Conservation (phyloP, 2,797 vertebrate species). For the Molossus alvarezi region DNA sequence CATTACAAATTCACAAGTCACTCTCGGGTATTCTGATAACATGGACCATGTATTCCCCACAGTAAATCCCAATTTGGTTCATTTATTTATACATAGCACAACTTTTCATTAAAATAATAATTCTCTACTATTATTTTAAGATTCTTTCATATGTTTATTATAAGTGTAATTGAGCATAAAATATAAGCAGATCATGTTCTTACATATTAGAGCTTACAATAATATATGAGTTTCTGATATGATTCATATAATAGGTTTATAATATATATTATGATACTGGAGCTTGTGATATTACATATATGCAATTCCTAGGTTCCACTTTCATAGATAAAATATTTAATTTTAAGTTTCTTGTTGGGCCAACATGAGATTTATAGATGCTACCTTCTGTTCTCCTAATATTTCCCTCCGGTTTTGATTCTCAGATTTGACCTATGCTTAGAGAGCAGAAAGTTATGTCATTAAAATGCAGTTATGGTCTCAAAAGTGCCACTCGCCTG, state of each 20-base stretch:
- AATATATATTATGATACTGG: background rate
- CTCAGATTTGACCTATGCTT: conserved; percentile 76
- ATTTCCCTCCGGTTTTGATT: conserved; percentile 68
- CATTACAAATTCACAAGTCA: background rate
- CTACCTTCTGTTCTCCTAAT: conserved; percentile 40
- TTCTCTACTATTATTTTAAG: background rate
- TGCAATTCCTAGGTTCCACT: background rate
- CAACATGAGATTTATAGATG: conserved; percentile 53
- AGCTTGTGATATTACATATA: background rate
- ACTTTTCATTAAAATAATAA: conserved; percentile 58
- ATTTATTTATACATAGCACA: background rate
- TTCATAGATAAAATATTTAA: conserved; percentile 20
- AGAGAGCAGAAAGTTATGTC: conserved; percentile 72
- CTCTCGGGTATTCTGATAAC: background rate
- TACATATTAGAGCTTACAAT: background rate
- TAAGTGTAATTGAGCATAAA: background rate
- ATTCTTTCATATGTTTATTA: conserved; percentile 49
- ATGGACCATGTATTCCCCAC: background rate
- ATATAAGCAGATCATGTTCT: background rate
- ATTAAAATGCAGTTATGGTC: conserved; percentile 78
- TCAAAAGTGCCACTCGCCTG: conserved; percentile 72
- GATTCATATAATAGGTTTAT: background rate
- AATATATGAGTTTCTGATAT: background rate
- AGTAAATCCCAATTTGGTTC: conserved; percentile 19
- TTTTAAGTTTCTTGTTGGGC: conserved; percentile 10